Evolutionary conservation across 2,797 vertebrate species (phyloP), one percentile per base, ranked within the genome.

Genomic region (Pogoniulus pusillus): DNA sequence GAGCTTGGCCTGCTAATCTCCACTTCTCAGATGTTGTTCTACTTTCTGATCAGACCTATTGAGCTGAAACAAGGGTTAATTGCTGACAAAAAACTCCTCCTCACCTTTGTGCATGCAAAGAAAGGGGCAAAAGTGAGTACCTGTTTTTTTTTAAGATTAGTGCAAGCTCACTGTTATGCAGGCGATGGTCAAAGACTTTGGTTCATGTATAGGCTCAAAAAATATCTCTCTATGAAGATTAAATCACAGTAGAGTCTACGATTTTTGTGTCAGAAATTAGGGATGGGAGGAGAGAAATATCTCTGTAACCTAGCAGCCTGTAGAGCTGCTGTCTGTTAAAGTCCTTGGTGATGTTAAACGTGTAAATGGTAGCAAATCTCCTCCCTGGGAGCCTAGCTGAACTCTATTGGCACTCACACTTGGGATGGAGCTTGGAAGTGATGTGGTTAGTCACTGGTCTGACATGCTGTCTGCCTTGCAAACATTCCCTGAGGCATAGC

Each of bases 11-110:
- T 74, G 70, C 49, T 96, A 87, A 94, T 93, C 86, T 88, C 75
- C 32, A 34, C 58, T 88, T 91, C 76, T 95, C 87, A 93, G 66
- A 91, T 94, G 85, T 91, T 85, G 59, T 89, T 91, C 60, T 62
- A 93, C 89, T 93, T 93, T 87, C 90, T 88, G 86, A 96, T 96
- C 90, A 86, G 64, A 59, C 65, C 53, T 73, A 86, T 77, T 78
- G 89, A 95, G 60, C 63, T 84, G 85, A 85, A 93, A 74, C 27
- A 87, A 72, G 85, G 88, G 96, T 96, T 96, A 96, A 96, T 96
- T 94, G 86, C 75, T 49, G 26, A 82, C 82, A 66, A 86, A 94
- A 90, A 35, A 10, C 82, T 68, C 45, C 58, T 72, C 57, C 55
- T 72, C 49, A 72, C 37, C 18, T 83, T 73, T 10, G 16, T 53